Base-by-base conservation (phyloP, 2,797 vertebrate genomes). In the Danionella dracula region DNA sequence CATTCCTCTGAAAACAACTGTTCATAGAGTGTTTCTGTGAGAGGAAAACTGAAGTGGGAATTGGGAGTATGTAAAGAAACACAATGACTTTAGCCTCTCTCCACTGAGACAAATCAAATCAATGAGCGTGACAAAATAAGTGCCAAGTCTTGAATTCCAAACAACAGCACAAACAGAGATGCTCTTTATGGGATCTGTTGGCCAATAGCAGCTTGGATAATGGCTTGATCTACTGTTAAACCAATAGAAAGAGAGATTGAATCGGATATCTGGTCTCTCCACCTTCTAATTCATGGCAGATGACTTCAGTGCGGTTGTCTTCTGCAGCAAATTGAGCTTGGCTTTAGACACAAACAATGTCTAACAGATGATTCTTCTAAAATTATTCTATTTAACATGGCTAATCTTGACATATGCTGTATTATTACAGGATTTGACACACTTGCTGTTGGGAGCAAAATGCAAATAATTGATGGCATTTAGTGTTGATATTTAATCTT, bases 271-370 rank as follows among this genome's bases (percentile, higher is more conserved):
- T 2, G 53, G 29, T 21, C 42, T 40, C 9, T 19, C 2, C 41
- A 8, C 11, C 13, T 49, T 16, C 27, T 88, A 86, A 88, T 85
- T 79, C 80, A 75, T 79, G 75, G 76, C 73, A 63, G 72, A 48
- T 88, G 86, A 85, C 84, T 80, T 61, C 48, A 69, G 44, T 31
- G 8, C 50, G 58, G 60, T 42, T 15, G 9, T 34, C 19, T 62
- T 9, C 11, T 4, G 44, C 27, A 40, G 15, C 19, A 37, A 34
- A 40, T 10, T 27, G 60, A 60, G 23, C 41, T 49, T 42, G 37
- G 64, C 66, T 76, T 72, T 62, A 70, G 70, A 5, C 60, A 12
- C 66, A 71, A 70, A 72, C 23, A 27, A 27, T 3, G 3, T 27
- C 23, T 3, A 27, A 27, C 23, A 27, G 3, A 27, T 27, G 23